phyloP scores from a whole-genome alignment of 2,797 vertebrate genomes.

The Phoxinus dragarum region DNA sequence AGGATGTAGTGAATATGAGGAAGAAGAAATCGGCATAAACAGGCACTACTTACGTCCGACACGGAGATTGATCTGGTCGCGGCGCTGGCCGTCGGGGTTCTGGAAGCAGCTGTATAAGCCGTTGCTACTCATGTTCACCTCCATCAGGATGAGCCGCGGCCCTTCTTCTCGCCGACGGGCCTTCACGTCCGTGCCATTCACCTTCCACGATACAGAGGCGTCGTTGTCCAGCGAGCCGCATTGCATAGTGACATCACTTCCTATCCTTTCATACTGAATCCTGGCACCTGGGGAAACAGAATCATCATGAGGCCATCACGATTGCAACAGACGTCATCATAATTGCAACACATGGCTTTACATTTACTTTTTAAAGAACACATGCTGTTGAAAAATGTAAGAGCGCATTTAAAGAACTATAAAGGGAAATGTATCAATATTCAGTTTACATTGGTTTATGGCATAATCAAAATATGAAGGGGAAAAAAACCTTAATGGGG shows the following conservation, averaged over 20 bases:
- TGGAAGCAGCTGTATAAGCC: constrained; percentile 96
- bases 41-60: constrained; percentile 88
- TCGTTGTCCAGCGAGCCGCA: constrained; percentile 90
- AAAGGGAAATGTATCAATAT: not conserved
- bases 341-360: not conserved
- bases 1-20: not conserved
- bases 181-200: constrained; percentile 89
- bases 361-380: not conserved
- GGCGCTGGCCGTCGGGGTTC: constrained; percentile 89
- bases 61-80: constrained; percentile 87
- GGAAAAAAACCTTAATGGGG: not conserved
- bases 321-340: not conserved
- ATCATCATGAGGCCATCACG: not conserved
- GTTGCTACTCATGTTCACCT: constrained; percentile 84
- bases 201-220: constrained; percentile 90
- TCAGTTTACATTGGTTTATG: not conserved
- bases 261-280: constrained; percentile 87
- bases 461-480: not conserved
- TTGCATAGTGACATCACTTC: constrained; percentile 89
- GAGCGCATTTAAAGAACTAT: not conserved
- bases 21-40: constrained; percentile 1
- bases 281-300: constrained; percentile 75
- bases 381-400: not conserved
- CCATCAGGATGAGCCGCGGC: constrained; percentile 83
- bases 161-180: constrained; percentile 84